Evolutionary conservation across 2,888 invertebrate species (phyloP), one percentile per base, ranked within the genome.

Genomic region (Empis livida): DNA sequence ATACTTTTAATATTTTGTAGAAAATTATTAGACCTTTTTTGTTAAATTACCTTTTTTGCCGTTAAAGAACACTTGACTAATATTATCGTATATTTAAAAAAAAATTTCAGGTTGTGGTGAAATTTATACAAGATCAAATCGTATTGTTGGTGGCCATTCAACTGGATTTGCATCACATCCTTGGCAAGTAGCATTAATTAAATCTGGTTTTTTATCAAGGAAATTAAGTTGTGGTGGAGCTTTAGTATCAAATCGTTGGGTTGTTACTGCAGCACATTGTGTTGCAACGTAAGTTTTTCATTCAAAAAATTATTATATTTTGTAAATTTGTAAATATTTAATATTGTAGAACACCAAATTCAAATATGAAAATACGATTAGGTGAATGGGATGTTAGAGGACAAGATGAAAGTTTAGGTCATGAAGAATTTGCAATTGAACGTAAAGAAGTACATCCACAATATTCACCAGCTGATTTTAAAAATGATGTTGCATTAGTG

Each of bases 381-480:
- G 93, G 93, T 0, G 93, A 94, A 63, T 92, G 91, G 89, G 92
- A 94, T 64, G 91, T 93, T 0, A 70, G 90, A 0, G 89, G 86
- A 45, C 79, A 84, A 15, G 82, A 84, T 13, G 93, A 93, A 62
- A 75, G 85, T 16, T 77, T 85, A 46, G 76, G 82, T 1, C 90
- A 92, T 63, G 93, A 93, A 60, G 93, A 94, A 67, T 93, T 76
- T 61, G 79, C 82, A 4, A 88, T 93, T 2, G 90, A 91, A 60
- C 73, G 90, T 45, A 92, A 92, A 64, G 91, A 92, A 69, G 91
- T 91, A 0, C 92, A 92, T 62, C 91, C 91, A 0, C 78, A 85
- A 43, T 94, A 93, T 61, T 90, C 91, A 56, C 87, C 92, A 0
- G 80, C 88, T 0, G 92, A 93, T 70, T 94, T 93, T 63, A 80